These are phyloP conservation scores for Napeogenes sylphis DNA, from an alignment of 2,888 invertebrate species.

Conservation along the genomic window DNA sequence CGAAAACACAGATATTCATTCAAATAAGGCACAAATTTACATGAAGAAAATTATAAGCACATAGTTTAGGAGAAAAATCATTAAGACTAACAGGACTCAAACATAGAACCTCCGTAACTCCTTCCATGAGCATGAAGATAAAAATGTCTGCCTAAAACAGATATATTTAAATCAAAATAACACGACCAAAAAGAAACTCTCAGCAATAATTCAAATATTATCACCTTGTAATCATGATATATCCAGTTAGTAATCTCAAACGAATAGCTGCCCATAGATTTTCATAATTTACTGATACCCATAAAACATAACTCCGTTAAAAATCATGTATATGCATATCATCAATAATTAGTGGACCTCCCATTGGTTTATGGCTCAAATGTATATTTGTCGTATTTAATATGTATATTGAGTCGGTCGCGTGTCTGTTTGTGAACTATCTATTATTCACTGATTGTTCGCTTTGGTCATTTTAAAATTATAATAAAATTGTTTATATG, in stretches of 20 bases:
- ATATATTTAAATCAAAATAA: conserved; percentile 6
- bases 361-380: conserved; percentile 50
- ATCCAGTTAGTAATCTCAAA: conserved; percentile 7
- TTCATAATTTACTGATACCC: conserved; percentile 36
- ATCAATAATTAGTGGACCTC: conserved; percentile 69
- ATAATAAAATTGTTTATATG: background rate
- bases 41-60: too few relatives aligned
- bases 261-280: conserved; percentile 13
- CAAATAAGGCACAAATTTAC: too few relatives aligned
- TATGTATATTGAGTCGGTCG: conserved; percentile 59
- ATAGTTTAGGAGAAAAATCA: too few relatives aligned
- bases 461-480: conserved; percentile 16
- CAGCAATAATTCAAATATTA: conserved; percentile 1
- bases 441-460: conserved; percentile 38
- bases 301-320: conserved; percentile 44
- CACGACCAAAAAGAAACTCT: background rate
- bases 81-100: too few relatives aligned
- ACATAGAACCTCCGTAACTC: too few relatives aligned
- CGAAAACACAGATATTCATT: too few relatives aligned
- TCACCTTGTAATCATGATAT: background rate
- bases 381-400: conserved; percentile 51
- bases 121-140: too few relatives aligned
- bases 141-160: conserved; percentile 5
- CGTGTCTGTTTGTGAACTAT: conserved; percentile 48
- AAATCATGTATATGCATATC: conserved; percentile 59